phyloP scores from a whole-genome alignment of 2,888 invertebrate species.

The Agrochola lota region DNA sequence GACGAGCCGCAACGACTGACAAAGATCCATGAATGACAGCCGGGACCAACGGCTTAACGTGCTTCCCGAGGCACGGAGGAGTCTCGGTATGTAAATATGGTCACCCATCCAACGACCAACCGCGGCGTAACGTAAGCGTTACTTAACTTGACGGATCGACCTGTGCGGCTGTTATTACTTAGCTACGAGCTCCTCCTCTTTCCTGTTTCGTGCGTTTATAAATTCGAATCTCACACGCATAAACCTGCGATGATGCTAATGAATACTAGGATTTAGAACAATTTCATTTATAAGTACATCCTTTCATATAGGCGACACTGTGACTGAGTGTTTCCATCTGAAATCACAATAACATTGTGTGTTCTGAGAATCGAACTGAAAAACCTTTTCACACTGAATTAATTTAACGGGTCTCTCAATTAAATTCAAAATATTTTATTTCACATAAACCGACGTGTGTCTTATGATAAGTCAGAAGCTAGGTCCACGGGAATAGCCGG shows the following conservation, averaged over 20 bases:
- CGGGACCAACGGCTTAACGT: too few species aligned
- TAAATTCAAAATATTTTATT: not conserved
- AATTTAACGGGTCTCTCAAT: not conserved
- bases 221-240: not conserved
- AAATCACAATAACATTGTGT: not conserved
- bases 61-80: too few species aligned
- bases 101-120: too few species aligned
- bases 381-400: not conserved
- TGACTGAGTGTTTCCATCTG: too few species aligned
- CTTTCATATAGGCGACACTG: not conserved
- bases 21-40: too few species aligned
- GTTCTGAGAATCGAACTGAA: too few species aligned
- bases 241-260: not conserved
- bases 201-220: not conserved
- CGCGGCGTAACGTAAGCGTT: too few species aligned
- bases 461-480: not conserved
- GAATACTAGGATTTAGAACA: not conserved
- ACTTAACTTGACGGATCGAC: too few species aligned
- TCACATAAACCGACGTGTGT: not conserved
- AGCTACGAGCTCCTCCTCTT: not conserved
- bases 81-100: too few species aligned
- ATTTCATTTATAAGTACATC: not conserved
- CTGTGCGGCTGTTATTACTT: too few species aligned
- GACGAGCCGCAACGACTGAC: too few species aligned
- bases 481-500: not conserved